Conservation (phyloP, 2,113 vertebrate genomes). For the Ondatra zibethicus region DNA sequence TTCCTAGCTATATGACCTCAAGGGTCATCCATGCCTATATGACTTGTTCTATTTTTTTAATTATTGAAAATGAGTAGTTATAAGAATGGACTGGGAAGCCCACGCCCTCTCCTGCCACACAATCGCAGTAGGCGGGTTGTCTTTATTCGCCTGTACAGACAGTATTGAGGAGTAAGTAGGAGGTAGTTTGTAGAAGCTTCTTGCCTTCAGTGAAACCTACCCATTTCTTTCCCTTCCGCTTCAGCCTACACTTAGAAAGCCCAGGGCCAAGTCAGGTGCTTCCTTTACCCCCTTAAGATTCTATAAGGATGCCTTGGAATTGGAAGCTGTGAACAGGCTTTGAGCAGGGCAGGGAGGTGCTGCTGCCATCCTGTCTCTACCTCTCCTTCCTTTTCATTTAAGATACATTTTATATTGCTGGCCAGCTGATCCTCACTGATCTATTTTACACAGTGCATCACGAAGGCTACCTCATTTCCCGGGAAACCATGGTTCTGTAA, state of each 20-base stretch:
- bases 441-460: constrained; percentile 50
- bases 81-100: no score
- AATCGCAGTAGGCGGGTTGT: no score
- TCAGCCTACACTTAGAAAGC: not conserved
- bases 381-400: constrained; percentile 27
- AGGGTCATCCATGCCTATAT: not conserved
- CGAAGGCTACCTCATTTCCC: constrained; percentile 69
- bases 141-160: rapidly evolving
- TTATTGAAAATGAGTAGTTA: not conserved
- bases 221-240: not conserved
- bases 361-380: not conserved
- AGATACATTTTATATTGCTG: not conserved
- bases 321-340: not conserved
- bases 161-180: not conserved
- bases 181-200: not conserved
- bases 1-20: not conserved
- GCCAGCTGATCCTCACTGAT: constrained; percentile 55
- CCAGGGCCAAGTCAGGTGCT: not conserved
- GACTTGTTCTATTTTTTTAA: not conserved
- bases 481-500: constrained; percentile 44
- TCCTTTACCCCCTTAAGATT: not conserved
- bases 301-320: constrained; percentile 22
- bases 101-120: no score
- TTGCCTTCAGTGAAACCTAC: not conserved
- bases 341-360: not conserved